Conservation (phyloP, 2,888 invertebrate species). For the Chrysodeixis includens region DNA sequence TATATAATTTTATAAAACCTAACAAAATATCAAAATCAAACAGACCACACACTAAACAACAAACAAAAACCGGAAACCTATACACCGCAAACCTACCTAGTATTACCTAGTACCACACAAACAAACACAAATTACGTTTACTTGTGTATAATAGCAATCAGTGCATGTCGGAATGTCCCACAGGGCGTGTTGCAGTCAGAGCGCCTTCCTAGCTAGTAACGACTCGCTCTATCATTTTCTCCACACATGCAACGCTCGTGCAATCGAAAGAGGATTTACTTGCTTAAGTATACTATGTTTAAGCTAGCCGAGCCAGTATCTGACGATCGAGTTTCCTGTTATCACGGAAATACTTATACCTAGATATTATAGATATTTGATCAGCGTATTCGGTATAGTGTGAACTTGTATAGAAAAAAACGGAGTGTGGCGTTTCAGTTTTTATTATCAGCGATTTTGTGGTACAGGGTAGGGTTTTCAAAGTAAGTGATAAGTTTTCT, state of each 20-base stretch:
- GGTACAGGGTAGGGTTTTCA: no score
- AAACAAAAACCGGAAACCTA: background rate
- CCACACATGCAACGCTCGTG: conserved; percentile 20
- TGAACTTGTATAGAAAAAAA: no score
- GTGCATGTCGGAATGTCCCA: conserved; percentile 54
- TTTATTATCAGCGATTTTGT: no score
- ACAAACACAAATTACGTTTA: conserved; percentile 34
- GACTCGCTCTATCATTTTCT: conserved; percentile 37
- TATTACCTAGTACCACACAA: no score
- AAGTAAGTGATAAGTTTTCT: no score
- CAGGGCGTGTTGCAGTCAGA: conserved; percentile 33
- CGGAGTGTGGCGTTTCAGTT: no score
- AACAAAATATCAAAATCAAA: background rate
- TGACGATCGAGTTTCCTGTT: background rate
- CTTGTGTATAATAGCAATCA: conserved; percentile 33
- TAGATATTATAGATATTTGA: no score
- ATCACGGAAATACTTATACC: background rate
- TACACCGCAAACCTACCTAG: background rate
- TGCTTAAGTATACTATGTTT: background rate
- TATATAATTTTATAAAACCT: no score
- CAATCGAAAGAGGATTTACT: conserved; percentile 1
- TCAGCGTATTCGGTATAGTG: no score
- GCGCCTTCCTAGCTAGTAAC: conserved; percentile 38
- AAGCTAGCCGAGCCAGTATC: background rate
- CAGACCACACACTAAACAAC: background rate